Conservation (phyloP, 2,888 invertebrate species). For the Pachliopta kotzebuea region DNA sequence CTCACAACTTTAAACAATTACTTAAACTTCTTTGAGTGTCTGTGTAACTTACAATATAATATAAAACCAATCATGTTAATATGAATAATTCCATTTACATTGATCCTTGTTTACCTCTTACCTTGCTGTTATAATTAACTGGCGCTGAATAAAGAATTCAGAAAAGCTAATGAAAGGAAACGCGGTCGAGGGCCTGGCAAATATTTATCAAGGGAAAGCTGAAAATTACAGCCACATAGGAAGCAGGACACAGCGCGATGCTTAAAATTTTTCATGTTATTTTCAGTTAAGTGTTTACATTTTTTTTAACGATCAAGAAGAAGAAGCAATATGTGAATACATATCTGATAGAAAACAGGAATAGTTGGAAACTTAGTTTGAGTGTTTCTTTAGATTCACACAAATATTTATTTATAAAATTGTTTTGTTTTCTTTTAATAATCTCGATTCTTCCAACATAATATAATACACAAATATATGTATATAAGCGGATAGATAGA, state of each 20-base stretch:
- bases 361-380: too few species aligned
- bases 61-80: neutral
- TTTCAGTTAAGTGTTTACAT: neutral
- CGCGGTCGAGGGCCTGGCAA: constrained; percentile 23
- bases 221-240: constrained; percentile 17
- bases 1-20: too few species aligned
- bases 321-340: too few species aligned
- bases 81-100: neutral
- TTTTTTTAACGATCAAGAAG: too few species aligned
- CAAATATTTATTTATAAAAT: too few species aligned
- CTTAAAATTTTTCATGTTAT: constrained; percentile 4
- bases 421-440: too few species aligned
- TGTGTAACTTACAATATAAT: neutral
- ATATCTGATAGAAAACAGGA: too few species aligned
- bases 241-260: constrained; percentile 5
- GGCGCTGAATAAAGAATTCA: constrained; percentile 26
- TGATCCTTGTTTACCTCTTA: neutral
- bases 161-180: constrained; percentile 26
- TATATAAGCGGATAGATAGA: too few species aligned
- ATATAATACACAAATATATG: too few species aligned
- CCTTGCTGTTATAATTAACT: neutral
- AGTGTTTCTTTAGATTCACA: too few species aligned
- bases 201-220: constrained; percentile 26
- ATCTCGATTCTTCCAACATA: too few species aligned
- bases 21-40: too few species aligned